These are phyloP conservation scores for Tipula confusa DNA, from an alignment of 2,888 invertebrate species.

Conservation along the genomic window DNA sequence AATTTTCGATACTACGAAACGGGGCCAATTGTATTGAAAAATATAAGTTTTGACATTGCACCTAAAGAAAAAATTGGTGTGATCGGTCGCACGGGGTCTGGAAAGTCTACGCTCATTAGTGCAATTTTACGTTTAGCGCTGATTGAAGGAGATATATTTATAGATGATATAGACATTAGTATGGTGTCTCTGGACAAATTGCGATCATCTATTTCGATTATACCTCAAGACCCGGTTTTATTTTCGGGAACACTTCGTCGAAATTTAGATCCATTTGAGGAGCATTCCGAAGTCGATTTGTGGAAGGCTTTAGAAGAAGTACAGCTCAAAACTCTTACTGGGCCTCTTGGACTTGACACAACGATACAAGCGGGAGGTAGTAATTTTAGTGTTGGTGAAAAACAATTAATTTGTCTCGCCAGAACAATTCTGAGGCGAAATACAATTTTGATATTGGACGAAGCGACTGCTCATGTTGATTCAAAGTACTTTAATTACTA, in stretches of 20 bases:
- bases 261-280: constrained; percentile 60
- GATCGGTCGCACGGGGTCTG: constrained; percentile 80
- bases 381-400: constrained; percentile 65
- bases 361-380: constrained; percentile 48
- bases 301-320: constrained; percentile 52
- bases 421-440: constrained; percentile 74
- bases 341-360: constrained; percentile 52
- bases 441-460: constrained; percentile 66
- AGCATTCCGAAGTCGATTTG: constrained; percentile 45
- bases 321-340: constrained; percentile 53
- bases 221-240: constrained; percentile 56
- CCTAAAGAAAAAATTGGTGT: constrained; percentile 69
- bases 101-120: constrained; percentile 73
- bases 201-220: constrained; percentile 55
- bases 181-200: constrained; percentile 52
- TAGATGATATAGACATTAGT: constrained; percentile 64
- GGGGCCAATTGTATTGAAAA: constrained; percentile 64
- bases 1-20: constrained; percentile 58
- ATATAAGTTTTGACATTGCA: constrained; percentile 65
- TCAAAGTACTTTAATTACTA: constrained; percentile 42
- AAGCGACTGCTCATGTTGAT: constrained; percentile 62
- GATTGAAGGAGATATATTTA: constrained; percentile 63
- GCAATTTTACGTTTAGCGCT: constrained; percentile 73
- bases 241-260: constrained; percentile 59
- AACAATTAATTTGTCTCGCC: constrained; percentile 76